These are phyloP conservation scores for Xylocopa sonorina DNA, from an alignment of 1,140 invertebrate species.

Conservation along the genomic window DNA sequence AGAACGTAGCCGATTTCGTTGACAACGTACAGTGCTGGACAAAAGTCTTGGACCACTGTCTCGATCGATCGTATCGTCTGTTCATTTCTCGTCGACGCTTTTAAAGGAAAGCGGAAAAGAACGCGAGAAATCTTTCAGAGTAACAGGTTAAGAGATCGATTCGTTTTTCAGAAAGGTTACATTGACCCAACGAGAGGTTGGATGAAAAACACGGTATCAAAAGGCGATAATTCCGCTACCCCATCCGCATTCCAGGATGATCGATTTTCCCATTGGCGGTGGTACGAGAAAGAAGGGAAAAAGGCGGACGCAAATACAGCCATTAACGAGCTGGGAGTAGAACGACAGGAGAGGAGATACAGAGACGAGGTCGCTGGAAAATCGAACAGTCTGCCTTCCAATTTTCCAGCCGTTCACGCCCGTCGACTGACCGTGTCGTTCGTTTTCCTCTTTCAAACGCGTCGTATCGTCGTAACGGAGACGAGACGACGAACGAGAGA, in stretches of 20 bases:
- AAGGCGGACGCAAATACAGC: constrained; percentile 11
- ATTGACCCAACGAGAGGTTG: accelerated
- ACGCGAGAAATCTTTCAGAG: no score
- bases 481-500: background rate
- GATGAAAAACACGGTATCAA: background rate
- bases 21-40: background rate
- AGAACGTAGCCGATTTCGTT: background rate
- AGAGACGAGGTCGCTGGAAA: background rate
- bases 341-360: background rate
- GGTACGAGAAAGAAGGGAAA: background rate
- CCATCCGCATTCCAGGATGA: background rate
- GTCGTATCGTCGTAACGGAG: background rate
- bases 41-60: no score
- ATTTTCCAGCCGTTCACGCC: constrained; percentile 30
- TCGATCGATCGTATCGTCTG: no score
- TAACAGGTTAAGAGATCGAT: background rate
- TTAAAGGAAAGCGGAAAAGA: no score
- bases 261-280: background rate
- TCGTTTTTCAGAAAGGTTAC: background rate
- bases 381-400: constrained; percentile 33
- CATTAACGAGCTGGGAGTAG: constrained; percentile 8
- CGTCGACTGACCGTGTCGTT: constrained; percentile 9
- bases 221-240: background rate
- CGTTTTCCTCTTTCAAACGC: constrained; percentile 1
- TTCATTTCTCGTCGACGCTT: no score